Conservation (phyloP, 2,113 vertebrate genomes). For the Cyrtonyx montezumae region DNA sequence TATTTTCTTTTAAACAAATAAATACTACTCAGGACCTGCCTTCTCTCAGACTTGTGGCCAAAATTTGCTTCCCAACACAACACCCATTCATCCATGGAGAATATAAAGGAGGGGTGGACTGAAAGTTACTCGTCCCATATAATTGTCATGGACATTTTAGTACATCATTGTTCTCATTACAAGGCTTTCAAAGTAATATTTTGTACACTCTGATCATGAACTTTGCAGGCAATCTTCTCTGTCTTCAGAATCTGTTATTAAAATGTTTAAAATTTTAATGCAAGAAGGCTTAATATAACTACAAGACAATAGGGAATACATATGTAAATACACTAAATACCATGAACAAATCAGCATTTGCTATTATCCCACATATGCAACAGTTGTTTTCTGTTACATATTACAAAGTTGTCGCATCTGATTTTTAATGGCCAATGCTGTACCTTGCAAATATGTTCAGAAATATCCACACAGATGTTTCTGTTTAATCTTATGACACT, state of each 20-base stretch:
- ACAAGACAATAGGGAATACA: slow-evolving; percentile 14
- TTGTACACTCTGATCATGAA: background rate
- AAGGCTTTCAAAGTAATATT: background rate
- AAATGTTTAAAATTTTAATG: background rate
- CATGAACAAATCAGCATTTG: background rate
- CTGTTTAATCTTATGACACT: slow-evolving; percentile 76
- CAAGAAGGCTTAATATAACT: background rate
- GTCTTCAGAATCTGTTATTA: background rate
- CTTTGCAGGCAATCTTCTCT: background rate
- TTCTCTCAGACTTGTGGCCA: background rate
- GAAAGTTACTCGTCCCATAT: background rate
- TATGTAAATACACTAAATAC: background rate
- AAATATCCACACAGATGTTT: slow-evolving; percentile 83
- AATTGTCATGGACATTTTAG: background rate
- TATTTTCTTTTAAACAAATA: background rate
- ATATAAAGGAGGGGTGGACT: background rate
- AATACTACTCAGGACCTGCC: background rate
- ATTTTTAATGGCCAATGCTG: background rate
- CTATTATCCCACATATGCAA: background rate
- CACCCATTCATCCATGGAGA: rapidly evolving
- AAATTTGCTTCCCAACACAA: background rate
- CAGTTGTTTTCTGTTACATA: slow-evolving; percentile 9
- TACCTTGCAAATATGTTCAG: slow-evolving; percentile 57
- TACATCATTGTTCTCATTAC: background rate
- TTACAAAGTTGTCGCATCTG: slow-evolving; percentile 8